A percentile compares a stretch with the other conserved stretches of the same genome.
Conservation (phyloP, 1,140 invertebrate genomes). For the Drosophila varians region DNA sequence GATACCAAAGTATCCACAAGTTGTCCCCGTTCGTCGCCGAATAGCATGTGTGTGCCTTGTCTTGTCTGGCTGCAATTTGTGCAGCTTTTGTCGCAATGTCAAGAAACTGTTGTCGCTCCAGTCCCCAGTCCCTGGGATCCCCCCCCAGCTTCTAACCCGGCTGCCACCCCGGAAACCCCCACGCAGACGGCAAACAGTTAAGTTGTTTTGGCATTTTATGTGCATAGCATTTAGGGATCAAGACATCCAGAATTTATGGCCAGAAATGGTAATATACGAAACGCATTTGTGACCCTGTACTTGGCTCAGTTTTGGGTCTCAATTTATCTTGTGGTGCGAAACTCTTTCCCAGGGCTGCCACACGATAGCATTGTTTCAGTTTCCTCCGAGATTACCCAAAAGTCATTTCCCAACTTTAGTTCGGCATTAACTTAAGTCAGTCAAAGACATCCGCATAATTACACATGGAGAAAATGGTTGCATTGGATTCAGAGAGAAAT, state of each 20-base stretch:
- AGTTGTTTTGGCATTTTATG: slow-evolving; percentile 56
- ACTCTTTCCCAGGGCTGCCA: slow-evolving; percentile 16
- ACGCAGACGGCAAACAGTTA: slow-evolving; percentile 41
- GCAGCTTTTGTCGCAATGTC: slow-evolving; percentile 61
- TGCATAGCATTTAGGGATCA: slow-evolving; percentile 51
- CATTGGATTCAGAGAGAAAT: too few relatives aligned
- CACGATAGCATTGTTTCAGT: slow-evolving; percentile 28
- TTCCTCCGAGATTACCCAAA: slow-evolving; percentile 20
- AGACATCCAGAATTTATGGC: slow-evolving; percentile 43
- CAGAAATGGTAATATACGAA: slow-evolving; percentile 3
- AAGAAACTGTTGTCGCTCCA: slow-evolving; percentile 49
- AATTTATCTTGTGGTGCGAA: slow-evolving; percentile 29
- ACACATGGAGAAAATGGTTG: slow-evolving; percentile 6
- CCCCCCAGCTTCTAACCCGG: not conserved
- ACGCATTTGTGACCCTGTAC: slow-evolving; percentile 36
- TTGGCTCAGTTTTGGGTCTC: slow-evolving; percentile 20
- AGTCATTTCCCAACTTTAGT: slow-evolving; percentile 27
- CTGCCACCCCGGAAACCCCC: not conserved
- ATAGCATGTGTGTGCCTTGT: slow-evolving; percentile 24
- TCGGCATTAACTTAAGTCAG: slow-evolving; percentile 30
- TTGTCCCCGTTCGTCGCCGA: slow-evolving; percentile 17
- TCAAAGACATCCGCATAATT: not conserved
- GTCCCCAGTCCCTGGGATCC: too few relatives aligned
- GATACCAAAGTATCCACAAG: slow-evolving; percentile 67
- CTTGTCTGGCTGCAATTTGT: slow-evolving; percentile 38